Evolutionary conservation across 2,888 invertebrate genomes (phyloP).

Genomic region (Eupithecia dodoneata): DNA sequence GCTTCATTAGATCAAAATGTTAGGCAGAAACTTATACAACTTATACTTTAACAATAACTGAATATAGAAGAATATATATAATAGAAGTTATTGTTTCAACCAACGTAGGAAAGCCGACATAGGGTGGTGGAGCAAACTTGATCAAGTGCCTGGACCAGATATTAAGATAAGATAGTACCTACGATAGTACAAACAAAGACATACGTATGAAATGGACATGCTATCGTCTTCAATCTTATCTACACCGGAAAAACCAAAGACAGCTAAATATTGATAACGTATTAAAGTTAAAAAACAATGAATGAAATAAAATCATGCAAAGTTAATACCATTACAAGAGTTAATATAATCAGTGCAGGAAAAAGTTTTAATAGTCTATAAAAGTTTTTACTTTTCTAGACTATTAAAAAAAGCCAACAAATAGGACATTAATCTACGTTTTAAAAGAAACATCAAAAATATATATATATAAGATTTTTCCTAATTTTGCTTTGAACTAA

Average conservation of each 20-base stretch:
- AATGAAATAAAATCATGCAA: too few relatives aligned
- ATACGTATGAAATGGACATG: conserved; percentile 7
- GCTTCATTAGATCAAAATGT: neutral
- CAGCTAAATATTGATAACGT: neutral
- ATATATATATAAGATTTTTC: too few relatives aligned
- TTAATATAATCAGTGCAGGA: too few relatives aligned
- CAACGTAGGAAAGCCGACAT: neutral
- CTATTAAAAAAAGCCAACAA: too few relatives aligned
- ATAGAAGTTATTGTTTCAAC: neutral
- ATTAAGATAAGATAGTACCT: conserved; percentile 7
- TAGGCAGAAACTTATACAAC: neutral
- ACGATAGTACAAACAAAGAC: neutral
- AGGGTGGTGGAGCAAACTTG: neutral
- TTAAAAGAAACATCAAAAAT: too few relatives aligned
- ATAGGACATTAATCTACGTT: too few relatives aligned
- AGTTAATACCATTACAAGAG: neutral
- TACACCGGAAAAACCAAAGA: conserved; percentile 9
- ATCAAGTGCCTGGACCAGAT: conserved; percentile 18
- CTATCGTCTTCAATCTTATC: conserved; percentile 14
- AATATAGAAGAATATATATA: too few relatives aligned
- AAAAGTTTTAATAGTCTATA: too few relatives aligned
- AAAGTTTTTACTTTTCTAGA: too few relatives aligned
- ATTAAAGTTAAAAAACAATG: too few relatives aligned
- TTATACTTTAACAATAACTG: too few relatives aligned
- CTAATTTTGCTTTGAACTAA: too few relatives aligned